Evolutionary conservation across 2,797 vertebrate species (phyloP).

Genomic region (Discoglossus pictus): DNA sequence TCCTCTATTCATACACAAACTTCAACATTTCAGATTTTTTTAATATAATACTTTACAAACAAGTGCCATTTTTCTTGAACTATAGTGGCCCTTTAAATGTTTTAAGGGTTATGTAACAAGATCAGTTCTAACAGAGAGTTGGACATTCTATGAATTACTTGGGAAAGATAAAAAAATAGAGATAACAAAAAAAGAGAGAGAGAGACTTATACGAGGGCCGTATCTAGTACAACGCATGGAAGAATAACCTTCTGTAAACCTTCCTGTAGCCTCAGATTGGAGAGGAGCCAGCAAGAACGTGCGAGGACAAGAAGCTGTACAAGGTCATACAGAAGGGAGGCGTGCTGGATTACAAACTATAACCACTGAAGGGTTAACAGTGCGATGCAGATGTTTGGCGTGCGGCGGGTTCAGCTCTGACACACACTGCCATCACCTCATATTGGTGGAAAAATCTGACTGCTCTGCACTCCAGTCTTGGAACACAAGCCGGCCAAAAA

Average conservation of each 20-base stretch:
- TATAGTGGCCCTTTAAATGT: too few species aligned
- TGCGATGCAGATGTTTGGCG: slow-evolving; percentile 15
- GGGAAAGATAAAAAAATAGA: too few species aligned
- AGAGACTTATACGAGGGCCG: not conserved
- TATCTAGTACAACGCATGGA: not conserved
- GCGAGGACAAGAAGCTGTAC: slow-evolving; percentile 24
- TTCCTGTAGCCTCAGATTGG: slow-evolving; percentile 3
- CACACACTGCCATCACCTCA: slow-evolving; percentile 21
- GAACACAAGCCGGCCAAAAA: not conserved
- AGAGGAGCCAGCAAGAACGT: slow-evolving; percentile 23
- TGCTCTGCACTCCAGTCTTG: not conserved
- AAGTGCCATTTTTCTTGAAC: too few species aligned
- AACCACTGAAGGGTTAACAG: slow-evolving; percentile 11
- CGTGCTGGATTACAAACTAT: not conserved
- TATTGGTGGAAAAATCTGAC: slow-evolving; percentile 10
- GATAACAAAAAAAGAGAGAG: too few species aligned
- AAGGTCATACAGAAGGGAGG: not conserved
- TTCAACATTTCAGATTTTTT: too few species aligned
- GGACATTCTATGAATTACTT: too few species aligned
- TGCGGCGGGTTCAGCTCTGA: slow-evolving; percentile 8
- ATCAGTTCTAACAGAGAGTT: too few species aligned
- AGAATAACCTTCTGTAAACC: slow-evolving; percentile 9
- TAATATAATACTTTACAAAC: too few species aligned
- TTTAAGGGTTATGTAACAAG: too few species aligned
- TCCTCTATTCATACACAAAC: too few species aligned